Evolutionary conservation across 2,797 vertebrate species (phyloP).

Genomic region (Pristis pectinata): DNA sequence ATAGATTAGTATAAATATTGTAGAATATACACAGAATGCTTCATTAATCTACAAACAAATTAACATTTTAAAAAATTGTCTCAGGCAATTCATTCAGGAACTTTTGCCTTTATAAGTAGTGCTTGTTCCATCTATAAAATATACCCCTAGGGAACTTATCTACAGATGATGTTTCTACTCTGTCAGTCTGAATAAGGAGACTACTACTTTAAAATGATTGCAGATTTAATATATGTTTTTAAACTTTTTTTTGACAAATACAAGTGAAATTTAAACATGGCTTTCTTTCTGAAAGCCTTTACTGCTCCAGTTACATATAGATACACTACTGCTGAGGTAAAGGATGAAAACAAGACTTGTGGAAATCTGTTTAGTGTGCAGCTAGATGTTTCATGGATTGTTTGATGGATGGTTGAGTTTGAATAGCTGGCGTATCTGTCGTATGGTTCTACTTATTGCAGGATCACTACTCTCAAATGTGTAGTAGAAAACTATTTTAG

Average conservation of each 20-base stretch:
- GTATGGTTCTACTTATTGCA: background rate
- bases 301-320: background rate
- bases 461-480: background rate
- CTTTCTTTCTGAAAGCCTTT: constrained; percentile 20
- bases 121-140: constrained; percentile 17
- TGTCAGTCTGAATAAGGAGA: background rate
- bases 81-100: background rate
- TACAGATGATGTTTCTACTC: background rate
- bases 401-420: background rate
- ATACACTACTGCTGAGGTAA: background rate
- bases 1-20: constrained; percentile 39
- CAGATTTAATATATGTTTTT: constrained; percentile 19
- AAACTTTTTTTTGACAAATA: background rate
- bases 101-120: constrained; percentile 28
- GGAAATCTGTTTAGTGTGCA: background rate
- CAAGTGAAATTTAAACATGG: background rate
- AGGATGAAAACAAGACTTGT: background rate
- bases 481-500: background rate
- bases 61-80: constrained; percentile 6
- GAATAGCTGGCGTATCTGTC: background rate
- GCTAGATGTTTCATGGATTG: background rate
- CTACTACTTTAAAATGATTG: constrained; percentile 8
- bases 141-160: background rate
- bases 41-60: constrained; percentile 25
- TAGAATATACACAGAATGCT: constrained; percentile 28